Base-by-base conservation (phyloP, 2,888 invertebrate genomes). In the Perithous albicinctus region DNA sequence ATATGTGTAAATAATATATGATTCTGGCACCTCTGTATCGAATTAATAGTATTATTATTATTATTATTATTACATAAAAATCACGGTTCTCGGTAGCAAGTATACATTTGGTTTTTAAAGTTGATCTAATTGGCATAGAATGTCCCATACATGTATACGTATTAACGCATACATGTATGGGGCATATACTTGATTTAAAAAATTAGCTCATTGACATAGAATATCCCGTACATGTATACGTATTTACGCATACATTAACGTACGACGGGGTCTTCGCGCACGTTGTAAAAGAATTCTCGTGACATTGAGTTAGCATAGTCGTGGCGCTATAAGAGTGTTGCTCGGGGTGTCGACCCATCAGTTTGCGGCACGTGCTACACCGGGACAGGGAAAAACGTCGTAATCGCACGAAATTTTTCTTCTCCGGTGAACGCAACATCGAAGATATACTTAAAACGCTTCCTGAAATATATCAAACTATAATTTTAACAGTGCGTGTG, bases 261-360 rank as follows among this genome's bases (percentile, higher is more conserved):
- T 23, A 26, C 56, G 69, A 41, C n/a, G n/a, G 41, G 8, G 41
- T 70, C 56, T 46, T 46, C 41, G 63, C 61, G 64, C 29, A 72
- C 59, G 63, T 46, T 79, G 67, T 77, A 69, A 66, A 79, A 72
- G 8, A 63, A n/a, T 81, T 74, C 73, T 78, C 81, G 63, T 78
- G 69, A 64, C 63, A 74, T 12, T 35, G n/a, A 23, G 56, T 29
- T 32, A 18, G 56, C 12, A 59, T 51, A 48, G 63, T 64, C 54
- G 69, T 64, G 8, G 43, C 26, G 73, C 69, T 89, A 88, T 89
- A 90, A 89, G 82, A 87, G 87, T 78, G 72, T 77, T 15, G 77
- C 79, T 84, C 84, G 85, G 89, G 86, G 87, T 89, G 87, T 86
- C 90, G 87, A 89, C 89, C 87, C 85, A 85, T 63, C 86, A 89